Evolutionary conservation across 1,140 invertebrate species (phyloP).

Genomic region (Drosophila orosa): DNA sequence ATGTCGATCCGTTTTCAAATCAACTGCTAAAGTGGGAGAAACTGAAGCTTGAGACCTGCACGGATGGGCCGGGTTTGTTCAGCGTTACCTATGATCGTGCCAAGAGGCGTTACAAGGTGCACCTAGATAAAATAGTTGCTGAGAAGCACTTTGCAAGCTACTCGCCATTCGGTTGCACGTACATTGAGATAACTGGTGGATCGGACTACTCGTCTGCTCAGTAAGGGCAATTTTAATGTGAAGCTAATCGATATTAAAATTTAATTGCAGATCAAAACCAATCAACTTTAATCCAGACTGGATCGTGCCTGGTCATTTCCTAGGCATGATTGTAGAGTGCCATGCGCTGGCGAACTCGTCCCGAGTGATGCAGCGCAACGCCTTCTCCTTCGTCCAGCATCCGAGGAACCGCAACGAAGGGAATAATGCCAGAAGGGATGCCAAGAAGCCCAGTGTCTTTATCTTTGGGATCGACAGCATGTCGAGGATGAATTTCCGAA

Average conservation of each 20-base stretch:
- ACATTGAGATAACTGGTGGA: conserved; percentile 14
- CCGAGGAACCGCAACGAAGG: conserved; percentile 11
- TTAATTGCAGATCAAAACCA: conserved; percentile 1
- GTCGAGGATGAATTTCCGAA: conserved; percentile 51
- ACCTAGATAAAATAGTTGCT: conserved; percentile 63
- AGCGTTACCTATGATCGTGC: conserved; percentile 66
- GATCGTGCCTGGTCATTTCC: conserved; percentile 25
- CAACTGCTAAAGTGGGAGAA: conserved; percentile 85
- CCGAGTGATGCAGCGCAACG: conserved; percentile 40
- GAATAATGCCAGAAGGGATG: conserved; percentile 57
- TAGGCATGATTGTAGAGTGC: conserved; percentile 34
- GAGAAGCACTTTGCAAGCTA: conserved; percentile 32
- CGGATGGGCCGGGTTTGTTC: conserved; percentile 84
- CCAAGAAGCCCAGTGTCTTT: conserved; percentile 24
- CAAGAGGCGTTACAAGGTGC: conserved; percentile 54
- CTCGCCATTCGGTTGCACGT: conserved; percentile 21
- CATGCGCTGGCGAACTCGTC: background rate
- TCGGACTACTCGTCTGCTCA: background rate
- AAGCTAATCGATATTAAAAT: background rate
- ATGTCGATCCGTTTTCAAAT: conserved; percentile 87
- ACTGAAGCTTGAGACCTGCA: conserved; percentile 86
- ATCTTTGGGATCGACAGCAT: conserved; percentile 42
- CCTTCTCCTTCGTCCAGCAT: conserved; percentile 47
- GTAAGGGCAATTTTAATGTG: conserved; percentile 12
- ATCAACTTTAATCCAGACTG: conserved; percentile 6